phyloP scores from a whole-genome alignment of 2,888 invertebrate species.

The Diplolepis rosae region DNA sequence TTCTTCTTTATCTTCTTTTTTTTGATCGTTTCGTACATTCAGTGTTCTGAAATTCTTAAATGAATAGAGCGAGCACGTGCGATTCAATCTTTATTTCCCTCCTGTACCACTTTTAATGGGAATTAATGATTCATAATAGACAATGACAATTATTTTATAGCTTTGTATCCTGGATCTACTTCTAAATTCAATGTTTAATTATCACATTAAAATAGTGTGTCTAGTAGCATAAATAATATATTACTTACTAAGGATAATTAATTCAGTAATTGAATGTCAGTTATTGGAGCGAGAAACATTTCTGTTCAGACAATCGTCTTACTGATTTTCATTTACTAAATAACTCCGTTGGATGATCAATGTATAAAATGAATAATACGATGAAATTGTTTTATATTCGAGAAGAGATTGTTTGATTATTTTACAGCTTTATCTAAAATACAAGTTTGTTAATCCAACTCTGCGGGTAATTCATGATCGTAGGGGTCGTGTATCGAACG shows the following conservation, averaged over 20 bases:
- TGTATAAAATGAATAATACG: neutral
- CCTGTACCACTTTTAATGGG: neutral
- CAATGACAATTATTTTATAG: neutral
- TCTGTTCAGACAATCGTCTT: no score
- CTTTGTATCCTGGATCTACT: neutral
- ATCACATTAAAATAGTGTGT: no score
- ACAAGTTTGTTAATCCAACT: slow-evolving; percentile 28
- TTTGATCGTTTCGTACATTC: slow-evolving; percentile 12
- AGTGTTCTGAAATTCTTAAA: slow-evolving; percentile 12
- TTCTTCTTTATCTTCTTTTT: neutral
- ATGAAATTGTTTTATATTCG: slow-evolving; percentile 10
- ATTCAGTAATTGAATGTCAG: no score
- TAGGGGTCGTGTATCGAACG: slow-evolving; percentile 25
- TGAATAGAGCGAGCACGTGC: slow-evolving; percentile 7
- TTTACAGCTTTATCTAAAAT: slow-evolving; percentile 26
- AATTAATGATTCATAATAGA: neutral
- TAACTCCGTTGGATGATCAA: neutral
- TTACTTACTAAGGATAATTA: neutral
- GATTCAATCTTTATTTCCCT: neutral
- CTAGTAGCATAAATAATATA: no score
- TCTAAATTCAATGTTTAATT: neutral
- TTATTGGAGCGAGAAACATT: no score
- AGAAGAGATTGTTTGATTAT: slow-evolving; percentile 18
- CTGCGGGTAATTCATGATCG: slow-evolving; percentile 27
- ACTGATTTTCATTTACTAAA: neutral